Conservation (phyloP, 2,797 vertebrate genomes). For the Bryconaethiops microstoma region DNA sequence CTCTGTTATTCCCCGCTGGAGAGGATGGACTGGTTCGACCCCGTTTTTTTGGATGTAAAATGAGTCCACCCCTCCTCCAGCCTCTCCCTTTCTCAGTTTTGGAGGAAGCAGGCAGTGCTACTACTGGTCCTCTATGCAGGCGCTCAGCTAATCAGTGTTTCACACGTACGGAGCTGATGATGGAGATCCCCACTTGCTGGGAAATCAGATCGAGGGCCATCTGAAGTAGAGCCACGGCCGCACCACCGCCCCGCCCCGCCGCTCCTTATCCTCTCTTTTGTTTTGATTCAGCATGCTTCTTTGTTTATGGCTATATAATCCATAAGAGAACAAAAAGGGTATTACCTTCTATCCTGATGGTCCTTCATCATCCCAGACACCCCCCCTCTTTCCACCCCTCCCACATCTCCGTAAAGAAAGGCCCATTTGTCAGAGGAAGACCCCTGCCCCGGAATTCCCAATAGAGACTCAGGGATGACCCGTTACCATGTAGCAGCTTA, state of each 20-base stretch:
- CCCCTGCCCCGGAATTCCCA: conserved; percentile 50
- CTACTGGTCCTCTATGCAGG: conserved; percentile 15
- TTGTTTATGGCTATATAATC: conserved; percentile 38
- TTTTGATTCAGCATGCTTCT: conserved; percentile 41
- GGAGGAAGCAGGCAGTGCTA: conserved; percentile 29
- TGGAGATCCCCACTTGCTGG: conserved; percentile 30
- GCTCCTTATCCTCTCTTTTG: conserved; percentile 35
- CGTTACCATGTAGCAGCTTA: conserved; percentile 57
- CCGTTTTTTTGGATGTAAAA: conserved; percentile 37
- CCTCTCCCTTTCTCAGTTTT: conserved; percentile 33
- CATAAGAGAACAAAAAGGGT: conserved; percentile 45
- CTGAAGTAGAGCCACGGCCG: conserved; percentile 21
- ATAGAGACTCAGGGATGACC: conserved; percentile 52
- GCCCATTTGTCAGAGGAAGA: conserved; percentile 58
- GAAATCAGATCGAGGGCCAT: conserved; percentile 22
- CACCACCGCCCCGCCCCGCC: conserved; percentile 16
- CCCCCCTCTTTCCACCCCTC: conserved; percentile 17
- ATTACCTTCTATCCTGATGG: conserved; percentile 48
- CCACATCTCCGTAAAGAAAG: conserved; percentile 53
- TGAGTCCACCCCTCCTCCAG: conserved; percentile 35
- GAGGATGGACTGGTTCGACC: conserved; percentile 50
- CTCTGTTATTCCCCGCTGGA: conserved; percentile 33
- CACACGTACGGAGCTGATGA: conserved; percentile 29
- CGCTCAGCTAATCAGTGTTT: conserved; percentile 33
- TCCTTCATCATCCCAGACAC: conserved; percentile 43